Evolutionary conservation across 2,888 invertebrate genomes (phyloP).

Genomic region (Nasonovia ribisnigri): DNA sequence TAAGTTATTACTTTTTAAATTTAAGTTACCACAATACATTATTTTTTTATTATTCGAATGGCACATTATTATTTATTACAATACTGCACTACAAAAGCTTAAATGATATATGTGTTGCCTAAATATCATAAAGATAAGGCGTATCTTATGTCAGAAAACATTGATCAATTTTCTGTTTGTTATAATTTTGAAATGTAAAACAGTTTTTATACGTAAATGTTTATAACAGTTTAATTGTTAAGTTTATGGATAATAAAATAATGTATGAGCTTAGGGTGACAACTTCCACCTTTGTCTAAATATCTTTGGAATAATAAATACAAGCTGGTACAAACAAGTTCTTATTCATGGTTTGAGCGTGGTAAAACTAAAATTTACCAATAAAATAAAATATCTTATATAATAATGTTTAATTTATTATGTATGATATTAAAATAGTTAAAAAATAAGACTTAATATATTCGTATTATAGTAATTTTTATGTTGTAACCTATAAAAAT

Average conservation of each 20-base stretch:
- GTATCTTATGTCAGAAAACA: background rate
- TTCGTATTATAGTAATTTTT: no score
- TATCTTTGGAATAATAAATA: background rate
- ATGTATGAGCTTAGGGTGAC: background rate
- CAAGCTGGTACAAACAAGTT: background rate
- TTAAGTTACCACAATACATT: background rate
- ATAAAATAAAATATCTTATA: background rate
- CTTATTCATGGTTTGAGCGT: background rate
- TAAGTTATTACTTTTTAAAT: background rate
- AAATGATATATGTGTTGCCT: background rate
- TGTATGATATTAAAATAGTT: no score
- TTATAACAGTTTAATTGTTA: background rate
- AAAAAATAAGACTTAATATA: no score
- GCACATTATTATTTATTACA: no score
- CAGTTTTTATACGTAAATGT: background rate
- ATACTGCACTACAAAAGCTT: background rate
- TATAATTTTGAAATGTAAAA: background rate
- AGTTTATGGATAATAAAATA: background rate
- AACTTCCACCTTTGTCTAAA: background rate
- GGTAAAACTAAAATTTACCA: background rate
- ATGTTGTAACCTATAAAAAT: no score
- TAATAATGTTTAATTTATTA: background rate
- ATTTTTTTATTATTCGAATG: background rate
- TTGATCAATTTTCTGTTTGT: background rate
- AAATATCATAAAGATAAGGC: background rate